A percentile compares a stretch with the other conserved stretches of the same genome.
phyloP scores from a whole-genome alignment of 2,113 vertebrate genomes.

The Eptatretus burgeri region DNA sequence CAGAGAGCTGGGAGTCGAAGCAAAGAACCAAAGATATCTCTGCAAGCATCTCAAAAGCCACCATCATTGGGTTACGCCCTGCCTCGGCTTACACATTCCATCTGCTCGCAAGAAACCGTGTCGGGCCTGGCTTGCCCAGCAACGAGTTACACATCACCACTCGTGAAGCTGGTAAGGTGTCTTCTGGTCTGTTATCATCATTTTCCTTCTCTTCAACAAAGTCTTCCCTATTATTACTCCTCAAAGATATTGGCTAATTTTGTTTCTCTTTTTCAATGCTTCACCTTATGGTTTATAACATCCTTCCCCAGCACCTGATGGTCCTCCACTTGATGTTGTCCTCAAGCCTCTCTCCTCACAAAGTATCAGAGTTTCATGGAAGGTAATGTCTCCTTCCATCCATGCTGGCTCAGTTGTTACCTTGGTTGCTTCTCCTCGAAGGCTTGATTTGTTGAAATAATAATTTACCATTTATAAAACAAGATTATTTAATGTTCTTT shows the following conservation, averaged over 20 bases:
- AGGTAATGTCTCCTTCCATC: constrained; percentile 22
- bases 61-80: constrained; percentile 79
- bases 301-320: constrained; percentile 42
- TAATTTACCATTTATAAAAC: too few relatives aligned
- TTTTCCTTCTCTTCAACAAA: too few relatives aligned
- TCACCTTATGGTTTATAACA: not conserved
- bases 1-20: constrained; percentile 84
- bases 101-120: constrained; percentile 90
- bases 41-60: constrained; percentile 85
- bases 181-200: too few relatives aligned
- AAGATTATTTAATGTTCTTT: too few relatives aligned
- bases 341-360: constrained; percentile 73
- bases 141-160: constrained; percentile 91
- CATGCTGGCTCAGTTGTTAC: too few relatives aligned
- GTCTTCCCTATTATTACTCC: too few relatives aligned
- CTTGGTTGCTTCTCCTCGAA: too few relatives aligned
- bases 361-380: constrained; percentile 94
- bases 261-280: not conserved
- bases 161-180: constrained; percentile 47
- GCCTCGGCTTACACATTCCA: constrained; percentile 87
- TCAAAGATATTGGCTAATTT: too few relatives aligned
- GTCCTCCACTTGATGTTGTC: constrained; percentile 76
- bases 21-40: constrained; percentile 89
- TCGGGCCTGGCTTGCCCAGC: constrained; percentile 76
- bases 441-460: too few relatives aligned